phyloP scores from a whole-genome alignment of 2,888 invertebrate genomes.

The Stratiomys singularior region DNA sequence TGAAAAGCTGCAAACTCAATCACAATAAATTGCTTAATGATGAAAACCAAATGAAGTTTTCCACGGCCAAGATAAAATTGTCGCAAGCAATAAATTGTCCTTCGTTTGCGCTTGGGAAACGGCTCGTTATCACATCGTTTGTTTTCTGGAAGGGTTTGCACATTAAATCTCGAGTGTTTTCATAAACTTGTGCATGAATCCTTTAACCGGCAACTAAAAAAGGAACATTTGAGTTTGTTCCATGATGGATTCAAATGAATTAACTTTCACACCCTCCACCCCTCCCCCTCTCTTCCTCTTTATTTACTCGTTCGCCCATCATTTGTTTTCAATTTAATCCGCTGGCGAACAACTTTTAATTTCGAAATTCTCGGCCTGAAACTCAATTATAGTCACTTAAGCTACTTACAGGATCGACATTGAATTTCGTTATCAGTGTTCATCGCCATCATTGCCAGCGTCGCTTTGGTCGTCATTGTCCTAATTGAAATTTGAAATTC shows the following conservation, averaged over 20 bases:
- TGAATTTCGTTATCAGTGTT: constrained; percentile 18
- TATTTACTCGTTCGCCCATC: not conserved
- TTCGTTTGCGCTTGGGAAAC: too few species aligned
- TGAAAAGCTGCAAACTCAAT: too few species aligned
- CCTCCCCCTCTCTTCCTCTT: too few species aligned
- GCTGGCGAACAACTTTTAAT: constrained; percentile 11
- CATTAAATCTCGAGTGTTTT: not conserved
- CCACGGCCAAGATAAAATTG: too few species aligned
- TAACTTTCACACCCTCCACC: not conserved
- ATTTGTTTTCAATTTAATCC: constrained; percentile 23
- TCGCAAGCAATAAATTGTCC: too few species aligned
- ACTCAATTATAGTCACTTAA: constrained; percentile 36
- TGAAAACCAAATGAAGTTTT: too few species aligned
- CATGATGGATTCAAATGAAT: not conserved
- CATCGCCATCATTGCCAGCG: not conserved
- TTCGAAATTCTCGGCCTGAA: not conserved
- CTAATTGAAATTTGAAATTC: constrained; percentile 43
- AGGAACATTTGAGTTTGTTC: not conserved
- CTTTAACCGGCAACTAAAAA: not conserved
- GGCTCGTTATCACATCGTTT: too few species aligned
- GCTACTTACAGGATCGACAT: constrained; percentile 28
- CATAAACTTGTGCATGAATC: not conserved
- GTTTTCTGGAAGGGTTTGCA: too few species aligned
- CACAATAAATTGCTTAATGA: too few species aligned
- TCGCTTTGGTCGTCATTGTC: not conserved